These are phyloP conservation scores for Gnathonemus echidnorhynchus DNA, from an alignment of 2,113 vertebrate genomes.

Conservation along the genomic window DNA sequence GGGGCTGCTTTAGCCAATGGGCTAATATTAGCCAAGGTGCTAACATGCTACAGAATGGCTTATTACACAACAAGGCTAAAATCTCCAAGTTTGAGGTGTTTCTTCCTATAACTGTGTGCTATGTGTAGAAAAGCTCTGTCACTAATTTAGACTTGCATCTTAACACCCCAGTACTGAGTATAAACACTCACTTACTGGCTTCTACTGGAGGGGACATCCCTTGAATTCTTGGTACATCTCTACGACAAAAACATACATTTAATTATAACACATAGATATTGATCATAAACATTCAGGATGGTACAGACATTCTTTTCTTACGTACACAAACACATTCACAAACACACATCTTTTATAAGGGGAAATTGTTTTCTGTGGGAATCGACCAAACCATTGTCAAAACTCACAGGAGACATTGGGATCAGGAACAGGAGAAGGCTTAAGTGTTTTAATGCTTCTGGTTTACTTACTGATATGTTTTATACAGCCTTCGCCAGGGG, in stretches of 20 bases:
- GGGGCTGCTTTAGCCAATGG: not conserved
- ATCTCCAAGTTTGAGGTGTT: not conserved
- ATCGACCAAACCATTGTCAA: not conserved
- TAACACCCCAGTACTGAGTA: not conserved
- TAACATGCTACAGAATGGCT: not conserved
- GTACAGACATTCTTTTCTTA: not conserved
- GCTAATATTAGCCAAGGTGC: not conserved
- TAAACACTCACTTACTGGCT: conserved; percentile 76
- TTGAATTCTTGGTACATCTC: conserved; percentile 97
- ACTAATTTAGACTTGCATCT: not conserved
- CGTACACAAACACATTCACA: not conserved
- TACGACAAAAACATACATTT: conserved; percentile 50
- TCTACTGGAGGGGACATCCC: conserved; percentile 96
- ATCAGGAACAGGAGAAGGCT: not conserved
- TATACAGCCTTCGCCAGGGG: conserved; percentile 74
- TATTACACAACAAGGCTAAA: not conserved
- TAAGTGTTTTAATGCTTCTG: conserved; percentile 22
- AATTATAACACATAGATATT: not conserved
- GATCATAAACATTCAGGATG: not conserved
- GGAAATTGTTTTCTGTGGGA: not conserved
- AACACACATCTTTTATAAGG: not conserved
- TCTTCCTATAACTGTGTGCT: not conserved
- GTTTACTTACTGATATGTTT: conserved; percentile 80
- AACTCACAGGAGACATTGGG: not conserved
- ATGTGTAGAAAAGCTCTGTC: not conserved